These are phyloP conservation scores for Leptopilina myrica DNA, from an alignment of 2,888 invertebrate species.

Conservation along the genomic window DNA sequence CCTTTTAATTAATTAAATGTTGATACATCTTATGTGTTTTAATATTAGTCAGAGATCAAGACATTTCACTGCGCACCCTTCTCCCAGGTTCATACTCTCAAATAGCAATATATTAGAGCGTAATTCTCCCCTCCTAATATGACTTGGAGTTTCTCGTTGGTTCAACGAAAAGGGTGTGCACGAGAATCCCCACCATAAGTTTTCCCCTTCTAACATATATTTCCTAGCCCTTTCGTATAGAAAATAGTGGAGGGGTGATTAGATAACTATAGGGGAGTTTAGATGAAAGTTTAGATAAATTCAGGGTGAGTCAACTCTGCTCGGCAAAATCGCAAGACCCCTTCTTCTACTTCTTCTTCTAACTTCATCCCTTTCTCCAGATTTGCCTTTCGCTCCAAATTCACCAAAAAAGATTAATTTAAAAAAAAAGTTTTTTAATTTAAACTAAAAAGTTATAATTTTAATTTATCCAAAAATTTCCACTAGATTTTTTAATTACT, in stretches of 20 bases:
- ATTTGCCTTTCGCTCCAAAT: no score
- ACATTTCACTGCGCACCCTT: no score
- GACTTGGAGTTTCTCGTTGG: constrained; percentile 19
- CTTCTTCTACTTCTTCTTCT: not conserved
- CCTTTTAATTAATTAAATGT: constrained; percentile 21
- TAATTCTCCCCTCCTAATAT: constrained; percentile 27
- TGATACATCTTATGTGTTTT: not conserved
- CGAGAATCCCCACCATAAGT: constrained; percentile 50
- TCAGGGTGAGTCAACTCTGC: constrained; percentile 67
- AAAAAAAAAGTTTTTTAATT: no score
- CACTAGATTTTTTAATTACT: no score
- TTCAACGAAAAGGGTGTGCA: constrained; percentile 48
- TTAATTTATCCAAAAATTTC: no score
- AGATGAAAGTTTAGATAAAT: constrained; percentile 76
- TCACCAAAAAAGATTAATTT: no score
- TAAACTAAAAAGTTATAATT: no score
- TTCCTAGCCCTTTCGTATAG: constrained; percentile 64
- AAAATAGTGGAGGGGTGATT: constrained; percentile 72
- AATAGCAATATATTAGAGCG: constrained; percentile 33
- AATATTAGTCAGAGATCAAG: constrained; percentile 24
- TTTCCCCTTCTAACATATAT: constrained; percentile 53
- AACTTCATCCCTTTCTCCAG: not conserved
- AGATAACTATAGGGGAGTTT: constrained; percentile 74
- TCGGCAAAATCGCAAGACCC: not conserved
- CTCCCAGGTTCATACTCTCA: constrained; percentile 1